phyloP scores from a whole-genome alignment of 2,888 invertebrate genomes.

The Helleia helle region DNA sequence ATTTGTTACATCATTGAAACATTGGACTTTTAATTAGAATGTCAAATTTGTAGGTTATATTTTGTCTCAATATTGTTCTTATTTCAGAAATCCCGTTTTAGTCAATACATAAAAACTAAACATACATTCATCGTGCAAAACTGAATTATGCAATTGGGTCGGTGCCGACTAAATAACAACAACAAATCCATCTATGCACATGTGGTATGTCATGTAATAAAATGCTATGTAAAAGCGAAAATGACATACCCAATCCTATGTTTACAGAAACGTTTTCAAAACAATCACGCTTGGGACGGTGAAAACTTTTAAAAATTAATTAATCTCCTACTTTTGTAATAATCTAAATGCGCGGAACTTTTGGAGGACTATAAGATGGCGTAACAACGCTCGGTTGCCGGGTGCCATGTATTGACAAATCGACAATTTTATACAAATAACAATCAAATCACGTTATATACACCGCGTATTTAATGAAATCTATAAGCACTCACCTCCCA shows the following conservation, averaged over 20 bases:
- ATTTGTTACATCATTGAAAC: constrained; percentile 16
- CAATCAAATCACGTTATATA: constrained; percentile 49
- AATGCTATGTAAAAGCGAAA: constrained; percentile 59
- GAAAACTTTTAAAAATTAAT: constrained; percentile 52
- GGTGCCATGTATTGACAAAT: constrained; percentile 72
- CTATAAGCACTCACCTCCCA: constrained; percentile 69
- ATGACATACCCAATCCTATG: constrained; percentile 62
- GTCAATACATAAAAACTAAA: not conserved
- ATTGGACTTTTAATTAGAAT: constrained; percentile 45
- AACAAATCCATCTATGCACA: constrained; percentile 62
- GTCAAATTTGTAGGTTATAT: constrained; percentile 67
- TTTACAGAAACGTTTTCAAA: constrained; percentile 45
- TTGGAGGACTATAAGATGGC: constrained; percentile 71
- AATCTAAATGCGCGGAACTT: constrained; percentile 66
- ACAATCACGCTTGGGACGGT: constrained; percentile 44
- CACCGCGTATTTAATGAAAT: constrained; percentile 48
- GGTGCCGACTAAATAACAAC: constrained; percentile 53
- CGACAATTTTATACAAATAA: constrained; percentile 49
- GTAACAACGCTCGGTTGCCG: constrained; percentile 73
- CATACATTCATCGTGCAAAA: constrained; percentile 33
- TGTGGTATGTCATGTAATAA: constrained; percentile 63
- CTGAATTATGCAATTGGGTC: constrained; percentile 45
- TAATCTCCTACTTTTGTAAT: constrained; percentile 45
- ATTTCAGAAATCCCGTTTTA: too few species aligned
- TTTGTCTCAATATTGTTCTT: constrained; percentile 12